Evolutionary conservation across 2,888 invertebrate species (phyloP).

Genomic region (Branchipolynoe longqiensis): DNA sequence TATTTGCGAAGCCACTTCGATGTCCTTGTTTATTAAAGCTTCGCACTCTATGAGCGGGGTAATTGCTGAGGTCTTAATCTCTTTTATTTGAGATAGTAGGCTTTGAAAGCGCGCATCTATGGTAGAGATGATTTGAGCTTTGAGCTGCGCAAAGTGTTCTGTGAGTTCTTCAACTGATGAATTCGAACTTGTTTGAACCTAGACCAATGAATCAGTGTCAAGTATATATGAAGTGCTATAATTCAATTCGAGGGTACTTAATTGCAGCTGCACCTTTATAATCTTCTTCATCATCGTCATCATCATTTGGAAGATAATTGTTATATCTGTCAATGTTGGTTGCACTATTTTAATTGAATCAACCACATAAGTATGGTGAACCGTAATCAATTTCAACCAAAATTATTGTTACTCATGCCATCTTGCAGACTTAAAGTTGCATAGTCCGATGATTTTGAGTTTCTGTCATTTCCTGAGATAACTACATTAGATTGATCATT

Average conservation of each 20-base stretch:
- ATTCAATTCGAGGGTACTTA: not conserved
- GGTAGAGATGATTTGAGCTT: constrained; percentile 69
- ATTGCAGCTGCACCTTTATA: too few relatives aligned
- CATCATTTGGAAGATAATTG: too few relatives aligned
- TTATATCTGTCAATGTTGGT: too few relatives aligned
- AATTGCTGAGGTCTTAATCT: constrained; percentile 71
- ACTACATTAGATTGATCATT: too few relatives aligned
- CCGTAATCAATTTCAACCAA: too few relatives aligned
- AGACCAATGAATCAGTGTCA: not conserved
- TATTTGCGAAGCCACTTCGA: constrained; percentile 71
- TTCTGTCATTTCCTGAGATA: too few relatives aligned
- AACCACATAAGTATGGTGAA: too few relatives aligned
- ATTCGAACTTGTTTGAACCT: constrained; percentile 74
- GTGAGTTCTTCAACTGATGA: constrained; percentile 70
- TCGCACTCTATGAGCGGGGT: constrained; percentile 75
- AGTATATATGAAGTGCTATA: not conserved
- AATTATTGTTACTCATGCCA: too few relatives aligned
- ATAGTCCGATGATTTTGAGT: too few relatives aligned
- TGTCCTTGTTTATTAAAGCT: constrained; percentile 73
- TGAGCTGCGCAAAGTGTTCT: constrained; percentile 73
- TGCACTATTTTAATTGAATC: too few relatives aligned
- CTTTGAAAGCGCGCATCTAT: constrained; percentile 70
- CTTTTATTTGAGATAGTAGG: constrained; percentile 72
- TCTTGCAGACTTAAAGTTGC: too few relatives aligned
- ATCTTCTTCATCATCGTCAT: too few relatives aligned